Base-by-base conservation (phyloP, 2,113 vertebrate genomes). In the Chitala chitala region DNA sequence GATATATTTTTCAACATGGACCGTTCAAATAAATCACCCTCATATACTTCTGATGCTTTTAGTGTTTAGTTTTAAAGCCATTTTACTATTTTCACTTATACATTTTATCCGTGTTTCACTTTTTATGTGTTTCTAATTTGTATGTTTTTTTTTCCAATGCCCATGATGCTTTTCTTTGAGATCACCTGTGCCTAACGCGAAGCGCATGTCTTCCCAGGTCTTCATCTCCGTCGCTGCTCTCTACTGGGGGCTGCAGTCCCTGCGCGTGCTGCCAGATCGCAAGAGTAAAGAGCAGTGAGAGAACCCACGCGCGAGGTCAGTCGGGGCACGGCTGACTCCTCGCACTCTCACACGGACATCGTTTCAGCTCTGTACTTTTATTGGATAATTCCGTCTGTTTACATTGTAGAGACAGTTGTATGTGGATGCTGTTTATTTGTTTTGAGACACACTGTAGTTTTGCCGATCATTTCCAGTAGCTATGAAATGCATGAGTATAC, bases 221-320 rank as follows among this genome's bases (percentile, higher is more conserved):
- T 88, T 95, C 86, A 93, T 94, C 87, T 87, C 84, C 50, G 77
- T 94, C 86, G 92, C 87, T 15, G 75, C 90, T 85, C 88, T 91
- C 70, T 94, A 88, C 83, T 98, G 95, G 94, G 92, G 83, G 73
- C 72, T 92, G 76, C 90, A 89, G 82, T 84, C 81, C 61, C 42
- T 89, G 83, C 88, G 84, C 44, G 79, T 72, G 83, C 84, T 88
- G 53, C 58, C 78, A 68, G 70, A 74, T 54, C 75, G 79, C 71
- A 81, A 85, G 84, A 89, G 77, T 42, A 92, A 91, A 78, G 58
- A 31, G 3, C 69, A 82, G 71, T 94, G 84, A 93, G 77, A 72
- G 26, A 80, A 6, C 13, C 36, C 20, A 66, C 71, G 51, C 44
- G 58, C 12, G 8, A n/a, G 31, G 8, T 40, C 0, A 20, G 4